These are phyloP conservation scores for Felis chaus DNA, from an alignment of 2,113 vertebrate species.

Conservation along the genomic window DNA sequence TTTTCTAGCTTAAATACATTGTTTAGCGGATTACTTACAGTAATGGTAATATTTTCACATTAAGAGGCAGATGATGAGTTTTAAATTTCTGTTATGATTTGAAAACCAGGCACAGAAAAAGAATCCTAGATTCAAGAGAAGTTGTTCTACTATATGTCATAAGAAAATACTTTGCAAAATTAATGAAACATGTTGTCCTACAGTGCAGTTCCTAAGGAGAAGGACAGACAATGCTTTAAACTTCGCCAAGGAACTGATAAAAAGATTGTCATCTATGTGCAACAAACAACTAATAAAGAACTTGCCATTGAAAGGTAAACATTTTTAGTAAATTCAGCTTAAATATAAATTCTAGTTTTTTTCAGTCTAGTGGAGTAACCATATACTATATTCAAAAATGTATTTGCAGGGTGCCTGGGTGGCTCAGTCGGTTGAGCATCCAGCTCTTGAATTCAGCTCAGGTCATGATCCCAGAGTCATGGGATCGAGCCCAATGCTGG, in stretches of 20 bases:
- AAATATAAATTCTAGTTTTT: constrained; percentile 32
- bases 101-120: constrained; percentile 37
- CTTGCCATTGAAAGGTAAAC: constrained; percentile 97
- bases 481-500: too few relatives aligned
- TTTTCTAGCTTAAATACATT: constrained; percentile 17
- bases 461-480: too few relatives aligned
- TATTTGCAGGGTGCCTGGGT: background rate
- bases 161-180: constrained; percentile 38
- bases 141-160: background rate
- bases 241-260: constrained; percentile 97
- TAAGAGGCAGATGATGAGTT: background rate
- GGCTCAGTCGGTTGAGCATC: too few relatives aligned
- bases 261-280: constrained; percentile 98
- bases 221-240: constrained; percentile 98
- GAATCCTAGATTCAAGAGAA: background rate
- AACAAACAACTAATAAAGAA: constrained; percentile 98
- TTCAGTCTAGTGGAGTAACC: background rate
- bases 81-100: background rate
- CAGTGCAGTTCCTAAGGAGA: constrained; percentile 98
- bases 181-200: constrained; percentile 63
- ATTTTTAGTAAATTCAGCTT: constrained; percentile 17
- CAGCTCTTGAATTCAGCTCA: too few relatives aligned
- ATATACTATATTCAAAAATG: background rate
- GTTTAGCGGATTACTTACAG: background rate
- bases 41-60: constrained; percentile 18